Percentiles rank a stretch among this genome's conserved stretches.
Conservation (phyloP, 2,113 vertebrate genomes). For the Colaptes auratus region DNA sequence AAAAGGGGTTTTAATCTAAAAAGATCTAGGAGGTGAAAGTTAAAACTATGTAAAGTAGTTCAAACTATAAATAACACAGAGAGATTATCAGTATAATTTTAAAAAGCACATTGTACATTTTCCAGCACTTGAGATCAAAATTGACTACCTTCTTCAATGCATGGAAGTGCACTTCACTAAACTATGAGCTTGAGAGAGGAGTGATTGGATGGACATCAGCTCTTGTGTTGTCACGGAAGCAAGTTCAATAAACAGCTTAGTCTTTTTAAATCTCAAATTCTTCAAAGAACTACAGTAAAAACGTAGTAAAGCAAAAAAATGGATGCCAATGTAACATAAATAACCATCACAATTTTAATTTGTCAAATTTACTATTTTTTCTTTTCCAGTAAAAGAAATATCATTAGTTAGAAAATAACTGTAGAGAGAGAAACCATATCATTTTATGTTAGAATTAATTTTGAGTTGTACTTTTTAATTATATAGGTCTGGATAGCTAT, state of each 20-base stretch:
- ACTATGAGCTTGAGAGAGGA: neutral
- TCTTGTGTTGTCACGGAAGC: neutral
- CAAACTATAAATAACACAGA: neutral
- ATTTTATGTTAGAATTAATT: neutral
- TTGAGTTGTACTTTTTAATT: neutral
- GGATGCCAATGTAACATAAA: neutral
- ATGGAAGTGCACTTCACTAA: neutral
- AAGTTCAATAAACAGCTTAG: neutral
- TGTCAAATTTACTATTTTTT: neutral
- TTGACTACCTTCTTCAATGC: neutral
- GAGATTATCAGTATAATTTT: neutral
- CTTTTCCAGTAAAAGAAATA: neutral
- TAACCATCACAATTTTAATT: neutral
- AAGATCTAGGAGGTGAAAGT: neutral
- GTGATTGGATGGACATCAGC: neutral
- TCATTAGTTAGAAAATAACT: neutral
- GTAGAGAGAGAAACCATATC: neutral
- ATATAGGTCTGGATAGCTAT: neutral
- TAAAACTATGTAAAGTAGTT: neutral
- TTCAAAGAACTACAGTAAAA: neutral
- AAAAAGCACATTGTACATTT: neutral
- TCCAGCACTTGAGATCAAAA: neutral
- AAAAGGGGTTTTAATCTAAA: neutral
- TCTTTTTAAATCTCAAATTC: neutral
- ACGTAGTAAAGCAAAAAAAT: neutral